phyloP scores from a whole-genome alignment of 2,113 vertebrate species.

The Macquaria australasica region DNA sequence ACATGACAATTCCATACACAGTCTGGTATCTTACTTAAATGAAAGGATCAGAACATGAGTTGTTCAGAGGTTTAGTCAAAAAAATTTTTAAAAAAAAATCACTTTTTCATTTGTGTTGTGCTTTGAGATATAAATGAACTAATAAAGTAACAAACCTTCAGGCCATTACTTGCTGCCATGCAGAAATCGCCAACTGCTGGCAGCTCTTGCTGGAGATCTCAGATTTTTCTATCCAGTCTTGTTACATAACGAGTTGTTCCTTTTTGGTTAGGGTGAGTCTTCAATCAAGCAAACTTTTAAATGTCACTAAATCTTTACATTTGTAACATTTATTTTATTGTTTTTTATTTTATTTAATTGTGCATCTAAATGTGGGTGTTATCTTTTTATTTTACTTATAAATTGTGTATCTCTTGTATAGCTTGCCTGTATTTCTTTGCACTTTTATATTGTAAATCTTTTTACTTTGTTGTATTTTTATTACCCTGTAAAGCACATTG shows the following conservation, averaged over 20 bases:
- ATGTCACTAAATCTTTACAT: background rate
- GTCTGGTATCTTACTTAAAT: background rate
- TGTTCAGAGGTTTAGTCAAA: background rate
- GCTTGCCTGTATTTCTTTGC: too few species aligned
- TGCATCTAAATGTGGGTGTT: too few species aligned
- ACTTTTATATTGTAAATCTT: too few species aligned
- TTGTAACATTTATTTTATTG: background rate
- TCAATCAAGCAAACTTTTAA: background rate
- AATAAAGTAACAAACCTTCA: slow-evolving; percentile 2
- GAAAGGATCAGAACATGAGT: slow-evolving; percentile 1
- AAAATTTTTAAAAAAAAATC: too few species aligned
- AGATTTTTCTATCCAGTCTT: background rate
- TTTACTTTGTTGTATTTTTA: too few species aligned
- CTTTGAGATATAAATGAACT: slow-evolving; percentile 13
- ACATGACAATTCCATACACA: too few species aligned
- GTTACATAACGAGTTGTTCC: slow-evolving; percentile 9
- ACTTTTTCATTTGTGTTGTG: background rate
- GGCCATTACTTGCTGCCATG: slow-evolving; percentile 5
- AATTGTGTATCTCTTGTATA: too few species aligned
- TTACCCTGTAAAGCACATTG: too few species aligned
- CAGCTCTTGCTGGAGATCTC: background rate
- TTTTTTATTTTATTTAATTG: too few species aligned
- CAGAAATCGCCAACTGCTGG: slow-evolving; percentile 29
- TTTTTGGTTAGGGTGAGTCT: slow-evolving; percentile 2
- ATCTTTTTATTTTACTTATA: too few species aligned